These are phyloP conservation scores for Andrena bucephala DNA, from an alignment of 2,888 invertebrate species.

Conservation along the genomic window DNA sequence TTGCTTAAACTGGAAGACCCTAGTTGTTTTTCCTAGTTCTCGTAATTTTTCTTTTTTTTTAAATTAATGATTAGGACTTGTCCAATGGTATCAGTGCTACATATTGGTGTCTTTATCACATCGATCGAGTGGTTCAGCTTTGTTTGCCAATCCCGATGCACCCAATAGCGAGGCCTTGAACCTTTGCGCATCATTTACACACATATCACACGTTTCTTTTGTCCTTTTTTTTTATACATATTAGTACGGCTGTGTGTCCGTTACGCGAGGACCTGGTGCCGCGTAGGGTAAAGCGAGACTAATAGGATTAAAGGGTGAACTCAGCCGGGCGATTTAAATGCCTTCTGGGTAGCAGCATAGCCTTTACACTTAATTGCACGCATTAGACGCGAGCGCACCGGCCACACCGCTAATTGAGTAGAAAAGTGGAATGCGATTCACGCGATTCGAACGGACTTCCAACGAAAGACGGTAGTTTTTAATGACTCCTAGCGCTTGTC, in stretches of 20 bases:
- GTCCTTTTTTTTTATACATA: conserved; percentile 32
- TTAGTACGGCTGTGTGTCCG: conserved; percentile 16
- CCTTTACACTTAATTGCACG: conserved; percentile 64
- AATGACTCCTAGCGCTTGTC: not conserved
- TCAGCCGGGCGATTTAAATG: conserved; percentile 67
- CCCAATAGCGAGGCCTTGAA: conserved; percentile 32
- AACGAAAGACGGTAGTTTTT: not conserved
- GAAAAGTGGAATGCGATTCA: conserved; percentile 48
- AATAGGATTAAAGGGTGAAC: conserved; percentile 71
- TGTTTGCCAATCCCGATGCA: not conserved
- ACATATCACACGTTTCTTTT: not conserved
- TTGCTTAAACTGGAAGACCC: too few species aligned
- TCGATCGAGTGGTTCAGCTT: not conserved
- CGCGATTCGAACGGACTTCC: conserved; percentile 33
- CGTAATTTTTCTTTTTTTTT: too few species aligned
- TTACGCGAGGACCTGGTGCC: conserved; percentile 14
- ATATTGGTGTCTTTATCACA: not conserved
- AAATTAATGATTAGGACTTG: too few species aligned
- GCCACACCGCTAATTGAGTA: conserved; percentile 49
- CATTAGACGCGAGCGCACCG: conserved; percentile 46
- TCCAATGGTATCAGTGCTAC: not conserved
- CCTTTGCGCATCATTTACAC: conserved; percentile 19
- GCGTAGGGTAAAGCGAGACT: conserved; percentile 53
- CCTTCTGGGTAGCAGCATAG: conserved; percentile 64
- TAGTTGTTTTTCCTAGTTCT: too few species aligned